A percentile compares a stretch with the other conserved stretches of the same genome.
phyloP scores from a whole-genome alignment of 1,140 invertebrate species.

The Mizuhopecten yessoensis region DNA sequence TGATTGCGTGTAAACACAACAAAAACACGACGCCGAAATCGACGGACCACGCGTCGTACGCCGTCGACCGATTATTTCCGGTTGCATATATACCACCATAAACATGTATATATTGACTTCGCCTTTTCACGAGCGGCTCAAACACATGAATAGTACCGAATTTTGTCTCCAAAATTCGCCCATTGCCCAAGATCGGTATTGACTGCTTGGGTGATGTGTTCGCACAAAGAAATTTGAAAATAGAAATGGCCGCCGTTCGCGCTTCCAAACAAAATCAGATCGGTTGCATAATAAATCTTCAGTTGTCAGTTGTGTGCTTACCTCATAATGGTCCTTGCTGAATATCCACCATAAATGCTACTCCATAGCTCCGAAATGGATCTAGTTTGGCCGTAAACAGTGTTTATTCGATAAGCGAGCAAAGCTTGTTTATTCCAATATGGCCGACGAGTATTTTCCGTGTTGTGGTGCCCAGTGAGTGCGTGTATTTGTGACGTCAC shows the following conservation, averaged over 20 bases:
- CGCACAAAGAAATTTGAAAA: constrained; percentile 34
- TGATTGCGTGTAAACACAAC: not conserved
- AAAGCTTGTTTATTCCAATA: constrained; percentile 30
- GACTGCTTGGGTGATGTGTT: not conserved
- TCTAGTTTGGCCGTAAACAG: not conserved
- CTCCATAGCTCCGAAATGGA: not conserved
- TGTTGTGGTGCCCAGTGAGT: constrained; percentile 36
- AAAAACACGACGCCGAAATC: constrained; percentile 9
- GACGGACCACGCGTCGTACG: constrained; percentile 11
- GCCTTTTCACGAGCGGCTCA: not conserved
- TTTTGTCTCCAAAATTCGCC: not conserved
- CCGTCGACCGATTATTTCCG: not conserved
- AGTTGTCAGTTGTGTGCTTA: not conserved
- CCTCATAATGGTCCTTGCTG: not conserved
- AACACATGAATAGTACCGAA: not conserved
- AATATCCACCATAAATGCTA: not conserved
- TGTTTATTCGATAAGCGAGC: not conserved
- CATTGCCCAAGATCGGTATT: not conserved
- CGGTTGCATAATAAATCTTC: not conserved
- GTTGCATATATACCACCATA: not conserved
- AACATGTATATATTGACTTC: not conserved
- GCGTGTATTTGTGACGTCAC: constrained; percentile 29
- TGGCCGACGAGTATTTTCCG: not conserved
- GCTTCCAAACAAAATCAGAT: not conserved
- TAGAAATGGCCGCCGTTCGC: constrained; percentile 30